phyloP scores from a whole-genome alignment of 2,113 vertebrate genomes.

The Myotis yumanensis region DNA sequence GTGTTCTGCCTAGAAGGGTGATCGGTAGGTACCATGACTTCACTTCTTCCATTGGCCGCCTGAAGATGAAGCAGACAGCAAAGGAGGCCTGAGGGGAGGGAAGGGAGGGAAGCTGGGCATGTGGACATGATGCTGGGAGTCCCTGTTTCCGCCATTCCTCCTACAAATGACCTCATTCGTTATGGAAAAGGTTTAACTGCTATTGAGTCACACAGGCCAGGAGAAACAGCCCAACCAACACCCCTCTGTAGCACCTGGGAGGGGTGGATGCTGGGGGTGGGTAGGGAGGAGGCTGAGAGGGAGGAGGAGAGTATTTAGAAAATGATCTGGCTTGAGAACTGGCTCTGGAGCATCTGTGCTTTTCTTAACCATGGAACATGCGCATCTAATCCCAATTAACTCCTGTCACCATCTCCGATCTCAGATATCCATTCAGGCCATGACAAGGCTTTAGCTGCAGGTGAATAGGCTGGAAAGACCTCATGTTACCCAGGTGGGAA shows the following conservation, averaged over 20 bases:
- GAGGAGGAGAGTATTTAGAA: background rate
- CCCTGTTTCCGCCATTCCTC: background rate
- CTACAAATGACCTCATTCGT: slow-evolving; percentile 70
- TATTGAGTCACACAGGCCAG: slow-evolving; percentile 56
- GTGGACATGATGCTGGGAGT: background rate
- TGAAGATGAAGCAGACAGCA: background rate
- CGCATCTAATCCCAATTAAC: background rate
- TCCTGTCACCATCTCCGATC: slow-evolving; percentile 7
- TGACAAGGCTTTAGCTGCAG: background rate
- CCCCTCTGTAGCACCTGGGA: slow-evolving; percentile 35
- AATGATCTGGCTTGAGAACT: background rate
- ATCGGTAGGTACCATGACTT: background rate
- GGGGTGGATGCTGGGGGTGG: background rate
- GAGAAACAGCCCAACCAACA: slow-evolving; percentile 51
- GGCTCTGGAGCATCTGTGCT: background rate
- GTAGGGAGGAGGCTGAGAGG: background rate
- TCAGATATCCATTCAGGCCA: background rate
- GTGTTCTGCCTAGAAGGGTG: background rate
- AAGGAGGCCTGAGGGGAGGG: background rate
- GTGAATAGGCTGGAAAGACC: background rate
- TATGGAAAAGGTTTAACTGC: slow-evolving; percentile 57
- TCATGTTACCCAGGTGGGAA: background rate
- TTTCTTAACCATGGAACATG: background rate
- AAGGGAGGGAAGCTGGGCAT: background rate
- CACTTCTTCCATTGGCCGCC: background rate